Evolutionary conservation across 2,888 invertebrate species (phyloP).

Genomic region (Nomada ruficornis): DNA sequence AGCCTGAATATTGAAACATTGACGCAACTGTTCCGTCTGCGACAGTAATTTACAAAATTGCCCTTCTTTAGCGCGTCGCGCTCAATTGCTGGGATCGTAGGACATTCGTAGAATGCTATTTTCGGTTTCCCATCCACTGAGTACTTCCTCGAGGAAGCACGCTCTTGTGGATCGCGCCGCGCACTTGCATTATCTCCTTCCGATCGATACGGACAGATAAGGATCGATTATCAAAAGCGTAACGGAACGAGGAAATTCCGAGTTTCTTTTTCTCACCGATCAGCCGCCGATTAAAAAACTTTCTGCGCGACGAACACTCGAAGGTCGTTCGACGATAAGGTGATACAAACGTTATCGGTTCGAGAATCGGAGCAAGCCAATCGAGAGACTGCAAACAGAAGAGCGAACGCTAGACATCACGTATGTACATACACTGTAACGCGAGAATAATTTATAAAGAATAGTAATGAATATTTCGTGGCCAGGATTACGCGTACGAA

Average conservation of each 20-base stretch:
- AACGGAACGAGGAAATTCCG: conserved; percentile 6
- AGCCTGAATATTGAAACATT: conserved; percentile 72
- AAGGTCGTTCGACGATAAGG: conserved; percentile 36
- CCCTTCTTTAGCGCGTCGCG: conserved; percentile 57
- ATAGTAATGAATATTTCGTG: conserved; percentile 27
- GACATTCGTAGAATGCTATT: conserved; percentile 45
- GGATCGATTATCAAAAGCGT: conserved; percentile 10
- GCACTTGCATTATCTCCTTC: neutral
- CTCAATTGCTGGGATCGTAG: conserved; percentile 25
- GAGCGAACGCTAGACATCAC: neutral
- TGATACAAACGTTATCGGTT: conserved; percentile 40
- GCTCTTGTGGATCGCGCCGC: neutral
- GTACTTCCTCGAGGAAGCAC: conserved; percentile 2
- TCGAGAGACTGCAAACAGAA: neutral
- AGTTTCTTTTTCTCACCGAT: conserved; percentile 13
- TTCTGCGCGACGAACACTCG: conserved; percentile 20
- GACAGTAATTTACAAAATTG: conserved; percentile 69
- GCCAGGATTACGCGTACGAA: neutral
- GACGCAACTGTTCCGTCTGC: conserved; percentile 70
- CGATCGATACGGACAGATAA: conserved; percentile 30
- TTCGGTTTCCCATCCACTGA: conserved; percentile 32
- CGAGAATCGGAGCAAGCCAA: conserved; percentile 45
- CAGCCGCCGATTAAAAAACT: conserved; percentile 26
- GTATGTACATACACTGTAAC: neutral
- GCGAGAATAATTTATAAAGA: conserved; percentile 37